Conservation (phyloP, 2,797 vertebrate genomes). For the Mus caroli region DNA sequence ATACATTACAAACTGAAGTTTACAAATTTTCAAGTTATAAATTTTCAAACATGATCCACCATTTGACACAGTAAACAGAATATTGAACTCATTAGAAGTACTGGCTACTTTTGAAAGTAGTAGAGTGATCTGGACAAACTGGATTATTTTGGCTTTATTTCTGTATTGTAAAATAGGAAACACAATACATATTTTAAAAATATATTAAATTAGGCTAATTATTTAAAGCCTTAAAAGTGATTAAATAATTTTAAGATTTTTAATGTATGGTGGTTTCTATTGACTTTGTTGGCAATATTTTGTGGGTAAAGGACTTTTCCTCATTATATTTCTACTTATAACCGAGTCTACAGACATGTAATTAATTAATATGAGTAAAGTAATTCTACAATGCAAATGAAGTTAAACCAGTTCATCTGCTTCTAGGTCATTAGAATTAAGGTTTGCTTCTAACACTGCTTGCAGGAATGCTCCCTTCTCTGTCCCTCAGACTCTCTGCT, state of each 20-base stretch:
- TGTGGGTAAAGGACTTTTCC: neutral
- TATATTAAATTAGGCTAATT: neutral
- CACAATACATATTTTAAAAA: neutral
- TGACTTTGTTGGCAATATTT: constrained; percentile 65
- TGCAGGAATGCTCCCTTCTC: neutral
- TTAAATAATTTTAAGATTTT: neutral
- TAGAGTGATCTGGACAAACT: neutral
- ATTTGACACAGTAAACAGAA: neutral
- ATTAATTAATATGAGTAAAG: neutral
- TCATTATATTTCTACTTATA: neutral
- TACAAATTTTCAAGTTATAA: neutral
- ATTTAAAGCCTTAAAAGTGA: neutral
- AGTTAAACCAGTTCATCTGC: neutral
- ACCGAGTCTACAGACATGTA: constrained; percentile 14
- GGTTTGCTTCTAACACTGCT: neutral
- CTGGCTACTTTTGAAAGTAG: neutral
- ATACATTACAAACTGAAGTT: neutral
- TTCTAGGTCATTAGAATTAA: neutral
- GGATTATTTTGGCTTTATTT: neutral
- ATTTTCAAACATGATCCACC: neutral
- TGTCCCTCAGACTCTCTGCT: neutral
- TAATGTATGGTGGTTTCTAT: neutral
- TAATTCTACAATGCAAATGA: constrained; percentile 5
- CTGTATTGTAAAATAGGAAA: neutral
- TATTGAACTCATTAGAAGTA: neutral